These are phyloP conservation scores for Abscondita cerata DNA, from an alignment of 2,888 invertebrate species.

Conservation along the genomic window DNA sequence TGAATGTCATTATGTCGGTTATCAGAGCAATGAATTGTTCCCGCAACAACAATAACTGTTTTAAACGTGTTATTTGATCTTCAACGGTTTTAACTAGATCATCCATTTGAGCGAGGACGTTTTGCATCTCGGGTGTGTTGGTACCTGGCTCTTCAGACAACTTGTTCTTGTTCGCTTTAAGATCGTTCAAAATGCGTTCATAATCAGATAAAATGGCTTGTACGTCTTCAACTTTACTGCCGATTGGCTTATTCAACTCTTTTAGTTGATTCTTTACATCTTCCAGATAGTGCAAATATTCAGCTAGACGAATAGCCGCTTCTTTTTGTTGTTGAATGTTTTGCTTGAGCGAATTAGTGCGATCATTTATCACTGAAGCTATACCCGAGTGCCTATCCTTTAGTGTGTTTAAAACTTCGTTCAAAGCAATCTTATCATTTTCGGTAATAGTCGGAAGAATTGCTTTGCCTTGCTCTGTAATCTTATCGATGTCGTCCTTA, in stretches of 20 bases:
- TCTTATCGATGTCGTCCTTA: conserved; percentile 74
- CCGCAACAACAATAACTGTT: conserved; percentile 78
- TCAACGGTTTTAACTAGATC: conserved; percentile 85
- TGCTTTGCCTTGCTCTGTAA: conserved; percentile 80
- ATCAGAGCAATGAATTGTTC: conserved; percentile 89
- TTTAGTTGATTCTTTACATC: conserved; percentile 85
- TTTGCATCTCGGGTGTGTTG: conserved; percentile 79
- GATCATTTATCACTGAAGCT: conserved; percentile 76
- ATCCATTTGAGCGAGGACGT: conserved; percentile 81
- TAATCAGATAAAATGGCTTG: conserved; percentile 81
- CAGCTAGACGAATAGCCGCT: conserved; percentile 79
- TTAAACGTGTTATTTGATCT: conserved; percentile 82
- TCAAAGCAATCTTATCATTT: conserved; percentile 83
- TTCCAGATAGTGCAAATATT: conserved; percentile 79
- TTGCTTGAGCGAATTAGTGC: conserved; percentile 74
- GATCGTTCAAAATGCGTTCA: conserved; percentile 77
- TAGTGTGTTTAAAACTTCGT: conserved; percentile 79
- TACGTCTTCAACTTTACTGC: conserved; percentile 87
- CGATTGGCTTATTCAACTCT: conserved; percentile 84
- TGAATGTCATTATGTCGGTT: conserved; percentile 87
- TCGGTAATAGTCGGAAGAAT: conserved; percentile 82
- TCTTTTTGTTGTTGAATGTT: conserved; percentile 83
- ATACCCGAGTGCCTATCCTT: conserved; percentile 81
- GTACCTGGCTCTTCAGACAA: conserved; percentile 78
- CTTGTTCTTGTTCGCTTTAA: conserved; percentile 80